These are phyloP conservation scores for Caenorhabditis auriculariae DNA, from an alignment of 2,888 invertebrate species.

Conservation along the genomic window DNA sequence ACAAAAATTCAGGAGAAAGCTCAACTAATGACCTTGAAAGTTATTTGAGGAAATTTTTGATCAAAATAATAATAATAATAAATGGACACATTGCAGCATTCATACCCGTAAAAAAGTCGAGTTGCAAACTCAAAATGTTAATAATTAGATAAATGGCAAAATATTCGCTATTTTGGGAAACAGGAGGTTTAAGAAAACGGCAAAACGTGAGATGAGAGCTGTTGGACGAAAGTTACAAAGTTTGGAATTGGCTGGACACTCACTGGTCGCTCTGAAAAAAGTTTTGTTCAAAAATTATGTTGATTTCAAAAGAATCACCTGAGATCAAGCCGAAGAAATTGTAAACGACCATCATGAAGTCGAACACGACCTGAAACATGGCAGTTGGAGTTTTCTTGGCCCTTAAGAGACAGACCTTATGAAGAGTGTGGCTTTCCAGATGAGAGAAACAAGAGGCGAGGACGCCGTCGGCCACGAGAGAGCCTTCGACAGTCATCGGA, in stretches of 20 bases:
- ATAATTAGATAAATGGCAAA: too few relatives aligned
- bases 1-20: too few relatives aligned
- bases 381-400: background rate
- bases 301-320: conserved; percentile 11
- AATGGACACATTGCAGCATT: too few relatives aligned
- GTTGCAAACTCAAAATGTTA: too few relatives aligned
- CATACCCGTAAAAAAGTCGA: too few relatives aligned
- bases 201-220: conserved; percentile 51
- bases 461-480: conserved; percentile 54
- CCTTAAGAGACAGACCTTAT: conserved; percentile 37
- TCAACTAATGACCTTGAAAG: too few relatives aligned
- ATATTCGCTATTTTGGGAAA: too few relatives aligned
- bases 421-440: conserved; percentile 56
- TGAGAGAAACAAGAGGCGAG: conserved; percentile 62
- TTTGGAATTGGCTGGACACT: conserved; percentile 42
- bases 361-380: conserved; percentile 37
- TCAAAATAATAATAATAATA: too few relatives aligned
- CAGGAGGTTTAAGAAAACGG: conserved; percentile 56
- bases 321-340: conserved; percentile 43
- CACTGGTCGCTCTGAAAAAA: conserved; percentile 19
- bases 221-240: conserved; percentile 51
- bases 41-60: too few relatives aligned
- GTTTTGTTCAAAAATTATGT: background rate
- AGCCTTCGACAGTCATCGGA: conserved; percentile 62
- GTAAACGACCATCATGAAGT: conserved; percentile 50